These are phyloP conservation scores for Gila orcuttii DNA, from an alignment of 2,113 vertebrate species.

Conservation along the genomic window DNA sequence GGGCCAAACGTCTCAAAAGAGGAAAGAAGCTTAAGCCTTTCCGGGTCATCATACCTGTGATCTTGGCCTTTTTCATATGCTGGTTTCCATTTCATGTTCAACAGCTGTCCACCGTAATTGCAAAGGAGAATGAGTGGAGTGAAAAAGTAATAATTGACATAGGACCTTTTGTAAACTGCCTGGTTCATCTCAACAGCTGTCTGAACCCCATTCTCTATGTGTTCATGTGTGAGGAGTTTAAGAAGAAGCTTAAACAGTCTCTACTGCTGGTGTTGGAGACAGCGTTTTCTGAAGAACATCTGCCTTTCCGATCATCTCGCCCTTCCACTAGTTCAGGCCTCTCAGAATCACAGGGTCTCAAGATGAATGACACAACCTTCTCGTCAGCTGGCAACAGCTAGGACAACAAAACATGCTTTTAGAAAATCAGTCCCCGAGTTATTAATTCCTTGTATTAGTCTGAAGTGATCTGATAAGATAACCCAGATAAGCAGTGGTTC, in stretches of 20 bases:
- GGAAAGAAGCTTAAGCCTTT: constrained; percentile 43
- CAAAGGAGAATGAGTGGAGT: neutral
- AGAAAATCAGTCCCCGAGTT: neutral
- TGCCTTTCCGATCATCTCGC: neutral
- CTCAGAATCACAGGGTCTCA: constrained; percentile 4
- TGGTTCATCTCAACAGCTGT: constrained; percentile 69
- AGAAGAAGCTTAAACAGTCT: constrained; percentile 60
- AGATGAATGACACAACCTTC: neutral
- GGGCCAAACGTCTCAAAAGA: constrained; percentile 43
- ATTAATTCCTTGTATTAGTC: neutral
- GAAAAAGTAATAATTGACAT: too few relatives aligned
- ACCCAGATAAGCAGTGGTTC: too few relatives aligned
- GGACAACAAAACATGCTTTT: neutral
- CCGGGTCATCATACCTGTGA: constrained; percentile 60
- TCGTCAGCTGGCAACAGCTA: neutral
- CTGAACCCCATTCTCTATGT: constrained; percentile 76
- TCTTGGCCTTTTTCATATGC: constrained; percentile 70
- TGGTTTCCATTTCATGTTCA: constrained; percentile 66
- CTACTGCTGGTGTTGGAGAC: constrained; percentile 60
- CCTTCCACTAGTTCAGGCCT: neutral
- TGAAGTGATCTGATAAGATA: too few relatives aligned
- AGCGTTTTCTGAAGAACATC: neutral
- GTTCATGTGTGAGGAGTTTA: constrained; percentile 68
- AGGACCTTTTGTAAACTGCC: neutral
- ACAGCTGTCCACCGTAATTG: neutral